A percentile compares a stretch with the other conserved stretches of the same genome.
phyloP scores from a whole-genome alignment of 2,888 invertebrate genomes.

The Sminthurinus aureus region DNA sequence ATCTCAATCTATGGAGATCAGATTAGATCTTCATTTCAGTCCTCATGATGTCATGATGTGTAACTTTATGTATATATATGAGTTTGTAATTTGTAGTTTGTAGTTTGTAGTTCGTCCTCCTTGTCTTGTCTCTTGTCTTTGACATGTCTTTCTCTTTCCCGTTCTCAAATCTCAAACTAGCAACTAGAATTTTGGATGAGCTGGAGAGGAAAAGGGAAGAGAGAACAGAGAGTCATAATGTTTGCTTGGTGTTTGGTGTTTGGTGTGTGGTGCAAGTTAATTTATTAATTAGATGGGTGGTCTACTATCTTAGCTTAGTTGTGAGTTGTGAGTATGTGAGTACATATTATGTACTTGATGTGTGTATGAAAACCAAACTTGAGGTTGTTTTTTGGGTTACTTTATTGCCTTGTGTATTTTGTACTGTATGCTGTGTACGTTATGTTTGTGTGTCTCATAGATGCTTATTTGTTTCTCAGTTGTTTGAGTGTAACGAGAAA shows the following conservation, averaged over 20 bases:
- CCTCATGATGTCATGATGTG: background rate
- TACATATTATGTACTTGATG: too few relatives aligned
- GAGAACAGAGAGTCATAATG: background rate
- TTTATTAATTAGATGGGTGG: slow-evolving; percentile 46
- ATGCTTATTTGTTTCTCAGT: slow-evolving; percentile 24
- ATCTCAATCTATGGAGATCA: too few relatives aligned
- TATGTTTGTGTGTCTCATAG: background rate
- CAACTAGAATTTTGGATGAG: background rate
- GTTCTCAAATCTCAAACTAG: background rate
- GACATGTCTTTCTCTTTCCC: background rate
- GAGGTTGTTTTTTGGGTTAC: background rate
- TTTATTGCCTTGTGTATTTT: too few relatives aligned
- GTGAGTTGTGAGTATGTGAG: too few relatives aligned
- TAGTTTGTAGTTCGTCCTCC: too few relatives aligned
- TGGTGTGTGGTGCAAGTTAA: slow-evolving; percentile 25
- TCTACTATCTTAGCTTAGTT: background rate
- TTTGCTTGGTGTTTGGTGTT: slow-evolving; percentile 19
- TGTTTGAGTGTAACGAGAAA: slow-evolving; percentile 33
- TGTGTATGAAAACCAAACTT: background rate
- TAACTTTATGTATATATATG: background rate
- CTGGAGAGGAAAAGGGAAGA: background rate
- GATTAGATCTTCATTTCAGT: too few relatives aligned
- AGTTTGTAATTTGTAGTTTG: background rate
- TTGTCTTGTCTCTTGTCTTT: background rate
- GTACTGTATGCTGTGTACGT: slow-evolving; percentile 10